Percentiles rank a stretch among this genome's conserved stretches.
Evolutionary conservation across 2,797 vertebrate species (phyloP).

Genomic region (Chelon labrosus): DNA sequence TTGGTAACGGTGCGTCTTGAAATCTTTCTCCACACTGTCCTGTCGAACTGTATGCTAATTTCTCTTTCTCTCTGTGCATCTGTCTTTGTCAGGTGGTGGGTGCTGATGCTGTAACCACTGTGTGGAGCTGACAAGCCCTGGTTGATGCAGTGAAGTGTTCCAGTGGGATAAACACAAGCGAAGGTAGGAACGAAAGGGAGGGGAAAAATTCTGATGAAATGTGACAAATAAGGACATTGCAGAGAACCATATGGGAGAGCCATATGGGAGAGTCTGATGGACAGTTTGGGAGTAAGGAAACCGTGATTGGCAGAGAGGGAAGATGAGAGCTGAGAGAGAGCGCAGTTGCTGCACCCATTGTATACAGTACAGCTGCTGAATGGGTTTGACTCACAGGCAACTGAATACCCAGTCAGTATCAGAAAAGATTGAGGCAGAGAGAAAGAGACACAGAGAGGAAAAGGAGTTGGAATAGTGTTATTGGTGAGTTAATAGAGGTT

Average conservation of each 20-base stretch:
- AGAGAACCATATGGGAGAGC: constrained; percentile 33
- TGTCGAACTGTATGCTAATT: constrained; percentile 32
- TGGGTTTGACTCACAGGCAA: constrained; percentile 38
- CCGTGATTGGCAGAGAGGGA: constrained; percentile 1
- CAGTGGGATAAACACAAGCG: constrained; percentile 79
- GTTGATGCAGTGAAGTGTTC: constrained; percentile 88
- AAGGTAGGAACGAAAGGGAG: constrained; percentile 76
- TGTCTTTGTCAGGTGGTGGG: constrained; percentile 77
- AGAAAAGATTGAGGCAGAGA: constrained; percentile 36
- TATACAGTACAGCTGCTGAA: constrained; percentile 36
- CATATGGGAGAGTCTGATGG: constrained; percentile 3
- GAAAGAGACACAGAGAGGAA: constrained; percentile 40
- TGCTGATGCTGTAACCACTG: constrained; percentile 86
- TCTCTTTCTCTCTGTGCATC: constrained; percentile 20
- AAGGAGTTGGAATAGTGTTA: constrained; percentile 39
- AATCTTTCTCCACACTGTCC: background rate
- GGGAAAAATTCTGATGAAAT: constrained; percentile 1
- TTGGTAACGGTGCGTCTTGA: constrained; percentile 8
- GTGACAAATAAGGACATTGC: constrained; percentile 8
- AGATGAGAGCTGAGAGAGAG: constrained; percentile 30
- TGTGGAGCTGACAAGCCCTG: constrained; percentile 80
- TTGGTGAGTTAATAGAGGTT: constrained; percentile 54
- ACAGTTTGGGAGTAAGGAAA: constrained; percentile 30
- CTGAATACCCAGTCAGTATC: constrained; percentile 35
- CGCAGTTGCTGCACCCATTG: constrained; percentile 18